Percentiles rank a stretch among this genome's conserved stretches.
Evolutionary conservation across 2,113 vertebrate genomes (phyloP).

Genomic region (Poicephalus gulielmi): DNA sequence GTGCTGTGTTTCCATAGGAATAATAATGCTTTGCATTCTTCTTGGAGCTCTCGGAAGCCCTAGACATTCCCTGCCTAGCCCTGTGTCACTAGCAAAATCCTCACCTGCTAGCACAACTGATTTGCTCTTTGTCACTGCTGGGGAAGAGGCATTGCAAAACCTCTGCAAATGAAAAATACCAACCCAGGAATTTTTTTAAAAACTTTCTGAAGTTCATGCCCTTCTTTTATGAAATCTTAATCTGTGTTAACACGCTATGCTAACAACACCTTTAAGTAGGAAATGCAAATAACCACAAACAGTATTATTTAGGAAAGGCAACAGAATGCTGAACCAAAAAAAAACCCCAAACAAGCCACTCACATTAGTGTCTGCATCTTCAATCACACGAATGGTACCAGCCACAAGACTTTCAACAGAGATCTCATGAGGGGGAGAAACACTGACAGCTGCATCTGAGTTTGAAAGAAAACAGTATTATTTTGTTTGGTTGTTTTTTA

Average conservation of each 20-base stretch:
- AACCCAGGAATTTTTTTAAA: neutral
- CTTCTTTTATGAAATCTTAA: neutral
- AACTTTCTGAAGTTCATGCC: neutral
- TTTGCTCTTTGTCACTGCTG: neutral
- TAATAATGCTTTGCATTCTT: neutral
- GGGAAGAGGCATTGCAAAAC: neutral
- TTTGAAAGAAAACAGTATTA: neutral
- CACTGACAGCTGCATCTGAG: slow-evolving; percentile 68
- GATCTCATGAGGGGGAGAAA: slow-evolving; percentile 50
- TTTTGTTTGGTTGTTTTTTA: neutral
- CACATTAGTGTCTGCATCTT: slow-evolving; percentile 58
- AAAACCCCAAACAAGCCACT: neutral
- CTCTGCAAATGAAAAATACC: neutral
- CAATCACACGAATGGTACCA: neutral
- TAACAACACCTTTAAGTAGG: neutral
- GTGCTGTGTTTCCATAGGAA: neutral
- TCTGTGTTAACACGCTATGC: neutral
- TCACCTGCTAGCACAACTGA: neutral
- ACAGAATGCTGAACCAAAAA: neutral
- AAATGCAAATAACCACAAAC: neutral
- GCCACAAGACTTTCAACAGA: slow-evolving; percentile 26
- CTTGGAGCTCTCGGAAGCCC: neutral
- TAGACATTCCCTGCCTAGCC: neutral
- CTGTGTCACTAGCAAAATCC: neutral
- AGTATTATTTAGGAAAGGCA: neutral